Evolutionary conservation across 2,113 vertebrate species (phyloP).

Genomic region (Zosterops pallidus): DNA sequence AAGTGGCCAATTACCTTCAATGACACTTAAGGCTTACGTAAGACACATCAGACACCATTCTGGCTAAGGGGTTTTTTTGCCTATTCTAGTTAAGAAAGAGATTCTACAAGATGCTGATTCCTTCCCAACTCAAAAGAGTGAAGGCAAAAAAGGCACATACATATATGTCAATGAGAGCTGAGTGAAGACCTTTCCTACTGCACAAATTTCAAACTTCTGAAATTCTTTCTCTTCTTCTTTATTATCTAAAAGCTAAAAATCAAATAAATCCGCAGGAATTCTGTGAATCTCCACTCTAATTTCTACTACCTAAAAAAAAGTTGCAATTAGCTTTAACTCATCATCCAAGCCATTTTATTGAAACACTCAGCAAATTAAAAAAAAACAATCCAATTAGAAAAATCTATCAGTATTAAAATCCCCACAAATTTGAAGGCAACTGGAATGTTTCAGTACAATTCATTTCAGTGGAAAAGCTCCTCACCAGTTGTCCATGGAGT

Average conservation of each 20-base stretch:
- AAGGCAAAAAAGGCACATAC: background rate
- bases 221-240: background rate
- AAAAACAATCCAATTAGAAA: background rate
- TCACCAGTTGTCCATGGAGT: rapidly evolving
- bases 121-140: background rate
- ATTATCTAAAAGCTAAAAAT: background rate
- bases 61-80: background rate
- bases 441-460: background rate
- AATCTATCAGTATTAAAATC: background rate
- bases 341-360: background rate
- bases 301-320: background rate
- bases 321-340: background rate
- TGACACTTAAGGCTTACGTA: background rate
- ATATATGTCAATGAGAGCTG: background rate
- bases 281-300: background rate
- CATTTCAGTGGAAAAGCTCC: background rate
- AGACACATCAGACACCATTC: background rate
- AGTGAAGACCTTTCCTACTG: background rate
- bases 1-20: background rate
- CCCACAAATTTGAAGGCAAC: background rate
- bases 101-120: background rate
- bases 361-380: background rate
- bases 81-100: background rate
- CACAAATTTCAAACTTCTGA: background rate
- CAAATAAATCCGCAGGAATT: background rate